Conservation (phyloP, 2,888 invertebrate species). For the Drosophila pseudotakahashii region DNA sequence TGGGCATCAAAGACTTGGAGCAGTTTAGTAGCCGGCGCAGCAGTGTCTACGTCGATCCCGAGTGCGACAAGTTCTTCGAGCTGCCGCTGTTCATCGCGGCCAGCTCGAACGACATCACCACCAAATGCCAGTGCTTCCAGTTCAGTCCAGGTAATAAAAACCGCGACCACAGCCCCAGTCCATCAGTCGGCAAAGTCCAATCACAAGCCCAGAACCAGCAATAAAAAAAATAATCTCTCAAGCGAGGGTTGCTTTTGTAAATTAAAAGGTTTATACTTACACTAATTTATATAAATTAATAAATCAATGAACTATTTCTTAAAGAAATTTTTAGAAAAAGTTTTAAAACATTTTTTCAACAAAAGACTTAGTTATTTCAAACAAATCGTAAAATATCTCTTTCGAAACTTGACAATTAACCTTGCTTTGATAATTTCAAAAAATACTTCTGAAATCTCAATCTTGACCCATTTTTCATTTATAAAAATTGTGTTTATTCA, state of each 20-base stretch:
- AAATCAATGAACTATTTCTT: no score
- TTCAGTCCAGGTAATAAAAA: conserved; percentile 82
- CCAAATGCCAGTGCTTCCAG: conserved; percentile 84
- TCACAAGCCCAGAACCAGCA: conserved; percentile 9
- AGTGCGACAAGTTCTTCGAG: conserved; percentile 84
- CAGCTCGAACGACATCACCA: conserved; percentile 83
- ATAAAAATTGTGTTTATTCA: conserved; percentile 3
- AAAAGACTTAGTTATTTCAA: background rate
- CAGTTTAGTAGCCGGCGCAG: conserved; percentile 83
- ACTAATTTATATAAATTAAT: no score
- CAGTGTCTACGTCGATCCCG: conserved; percentile 84
- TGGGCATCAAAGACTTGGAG: conserved; percentile 83
- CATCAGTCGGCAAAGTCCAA: conserved; percentile 18
- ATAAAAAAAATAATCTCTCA: conserved; percentile 20
- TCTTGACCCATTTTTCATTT: conserved; percentile 9
- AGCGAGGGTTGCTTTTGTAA: no score
- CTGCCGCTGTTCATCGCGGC: conserved; percentile 83
- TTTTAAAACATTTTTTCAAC: no score
- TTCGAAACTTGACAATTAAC: background rate
- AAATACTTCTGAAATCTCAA: background rate
- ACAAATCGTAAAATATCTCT: background rate
- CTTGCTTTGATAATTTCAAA: conserved; percentile 3
- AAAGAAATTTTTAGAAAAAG: no score
- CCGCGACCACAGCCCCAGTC: background rate
- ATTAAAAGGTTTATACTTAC: no score